Conservation (phyloP, 2,113 vertebrate species). For the Labeo catla region DNA sequence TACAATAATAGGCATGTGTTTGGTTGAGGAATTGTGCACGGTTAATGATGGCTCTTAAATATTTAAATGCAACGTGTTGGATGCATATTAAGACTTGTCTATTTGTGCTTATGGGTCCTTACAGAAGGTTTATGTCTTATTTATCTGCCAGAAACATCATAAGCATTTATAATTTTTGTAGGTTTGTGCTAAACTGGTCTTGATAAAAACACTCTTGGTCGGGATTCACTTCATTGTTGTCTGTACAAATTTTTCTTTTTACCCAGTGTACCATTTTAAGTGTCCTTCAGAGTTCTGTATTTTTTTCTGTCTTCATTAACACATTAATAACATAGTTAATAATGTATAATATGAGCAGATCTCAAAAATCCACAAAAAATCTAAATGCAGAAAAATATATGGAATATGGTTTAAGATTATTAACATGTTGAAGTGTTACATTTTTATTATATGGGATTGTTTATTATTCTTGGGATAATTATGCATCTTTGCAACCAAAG, state of each 20-base stretch:
- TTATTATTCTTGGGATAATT: background rate
- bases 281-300: background rate
- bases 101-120: conserved; percentile 6
- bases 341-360: background rate
- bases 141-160: background rate
- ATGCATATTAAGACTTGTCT: background rate
- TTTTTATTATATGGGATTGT: background rate
- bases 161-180: background rate
- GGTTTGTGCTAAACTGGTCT: background rate
- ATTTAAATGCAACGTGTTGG: background rate
- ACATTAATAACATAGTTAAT: background rate
- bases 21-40: conserved; percentile 3
- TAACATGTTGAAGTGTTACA: background rate
- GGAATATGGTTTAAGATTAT: too few relatives aligned
- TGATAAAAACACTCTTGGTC: background rate
- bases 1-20: conserved; percentile 4
- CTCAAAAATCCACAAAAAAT: background rate
- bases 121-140: background rate
- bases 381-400: background rate
- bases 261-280: background rate
- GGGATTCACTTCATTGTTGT: background rate
- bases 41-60: background rate
- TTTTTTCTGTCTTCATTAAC: background rate
- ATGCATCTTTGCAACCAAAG: background rate
- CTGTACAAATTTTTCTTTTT: background rate